phyloP scores from a whole-genome alignment of 2,113 vertebrate genomes.

The Microcebus tavaratra region DNA sequence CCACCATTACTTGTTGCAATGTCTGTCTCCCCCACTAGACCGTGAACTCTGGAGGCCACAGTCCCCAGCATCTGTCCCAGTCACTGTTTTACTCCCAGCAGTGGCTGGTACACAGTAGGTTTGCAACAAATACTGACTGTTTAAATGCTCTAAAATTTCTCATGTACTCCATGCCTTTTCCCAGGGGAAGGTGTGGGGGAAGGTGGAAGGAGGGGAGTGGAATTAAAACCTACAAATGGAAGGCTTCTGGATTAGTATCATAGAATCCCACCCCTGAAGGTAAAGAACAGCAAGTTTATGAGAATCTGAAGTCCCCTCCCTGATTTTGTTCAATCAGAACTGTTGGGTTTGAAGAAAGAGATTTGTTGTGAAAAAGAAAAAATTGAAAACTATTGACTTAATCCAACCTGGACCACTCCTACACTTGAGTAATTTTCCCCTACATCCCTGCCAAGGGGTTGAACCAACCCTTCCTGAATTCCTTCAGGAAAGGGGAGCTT shows the following conservation, averaged over 20 bases:
- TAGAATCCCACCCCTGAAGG: background rate
- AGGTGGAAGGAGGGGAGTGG: background rate
- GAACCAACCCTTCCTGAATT: background rate
- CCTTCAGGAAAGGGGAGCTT: background rate
- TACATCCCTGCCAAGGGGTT: background rate
- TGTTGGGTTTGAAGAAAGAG: background rate
- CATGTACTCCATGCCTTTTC: background rate
- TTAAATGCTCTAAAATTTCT: background rate
- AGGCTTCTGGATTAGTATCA: background rate
- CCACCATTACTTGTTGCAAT: background rate
- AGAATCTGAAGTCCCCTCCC: background rate
- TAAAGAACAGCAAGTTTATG: accelerated
- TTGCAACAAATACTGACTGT: background rate
- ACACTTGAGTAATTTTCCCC: background rate
- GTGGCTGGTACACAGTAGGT: too few relatives aligned
- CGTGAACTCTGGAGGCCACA: background rate
- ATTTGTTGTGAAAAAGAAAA: background rate
- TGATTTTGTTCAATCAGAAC: background rate
- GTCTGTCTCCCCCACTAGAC: background rate
- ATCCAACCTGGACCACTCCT: background rate
- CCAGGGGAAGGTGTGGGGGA: background rate
- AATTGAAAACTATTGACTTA: background rate
- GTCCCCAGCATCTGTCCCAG: too few relatives aligned
- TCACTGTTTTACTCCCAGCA: background rate
- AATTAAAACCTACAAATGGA: background rate